Evolutionary conservation across 2,888 invertebrate genomes (phyloP), one percentile per base, ranked within the genome.

Genomic region (Helobdella robusta): DNA sequence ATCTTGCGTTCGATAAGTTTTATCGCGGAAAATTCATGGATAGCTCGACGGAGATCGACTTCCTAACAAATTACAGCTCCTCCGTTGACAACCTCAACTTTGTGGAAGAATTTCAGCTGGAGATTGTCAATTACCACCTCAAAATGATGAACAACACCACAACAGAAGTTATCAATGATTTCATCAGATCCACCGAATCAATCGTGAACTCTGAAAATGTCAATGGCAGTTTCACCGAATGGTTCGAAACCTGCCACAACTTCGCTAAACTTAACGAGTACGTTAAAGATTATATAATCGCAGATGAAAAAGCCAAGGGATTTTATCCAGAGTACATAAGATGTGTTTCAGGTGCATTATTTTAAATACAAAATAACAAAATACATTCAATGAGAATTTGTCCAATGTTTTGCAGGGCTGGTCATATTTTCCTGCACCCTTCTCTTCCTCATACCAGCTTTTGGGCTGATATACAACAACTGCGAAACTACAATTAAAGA

Each of bases 401-500:
- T n/a, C 1, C 32, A n/a, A n/a, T n/a, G n/a, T 25, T 56, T 56
- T 56, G 2, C 50, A 62, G 62, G 62, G 5, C n/a, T 62, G 20
- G 44, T 50, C 18, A 18, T 62, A n/a, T 62, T 50, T 44, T 25
- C 34, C 20, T 18, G 30, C 18, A 50, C 50, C 15, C 32, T 62
- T n/a, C 8, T 62, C 50, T n/a, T 62, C 28, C 48, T n/a, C 50
- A 62, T 62, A 11, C 50, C 44, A 23, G 25, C 46, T 18, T 34
- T 62, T 50, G 28, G 30, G n/a, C 20, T 30, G 20, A 46, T 62
- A 32, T 50, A 34, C 62, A 28, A 50, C 44, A 62, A 62, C 28
- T 40, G 50, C 8, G 32, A 50, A 30, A n/a, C 46, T 30, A 62
- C 62, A 23, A 44, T 50, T 23, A 62, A 35, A 28, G 50, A 34